phyloP scores from a whole-genome alignment of 53 echinoderm and acorn worm species.

The Stichopus horrens region DNA sequence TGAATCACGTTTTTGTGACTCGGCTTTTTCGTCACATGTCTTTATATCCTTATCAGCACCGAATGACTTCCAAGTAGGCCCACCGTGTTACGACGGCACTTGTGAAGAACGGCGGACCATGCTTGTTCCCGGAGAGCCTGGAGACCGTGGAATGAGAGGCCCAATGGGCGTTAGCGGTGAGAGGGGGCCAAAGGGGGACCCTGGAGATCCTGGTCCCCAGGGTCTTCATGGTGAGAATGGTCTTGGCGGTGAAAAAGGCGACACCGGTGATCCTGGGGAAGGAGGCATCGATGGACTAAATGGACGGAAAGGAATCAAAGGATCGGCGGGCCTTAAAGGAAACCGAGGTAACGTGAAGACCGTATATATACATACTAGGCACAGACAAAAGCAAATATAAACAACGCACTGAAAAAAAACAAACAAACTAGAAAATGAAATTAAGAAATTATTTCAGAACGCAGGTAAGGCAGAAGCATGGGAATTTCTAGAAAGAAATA shows the following conservation, averaged over 20 bases:
- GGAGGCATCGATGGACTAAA: neutral
- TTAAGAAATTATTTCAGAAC: too few relatives aligned
- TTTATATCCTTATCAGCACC: too few relatives aligned
- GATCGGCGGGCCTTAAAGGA: neutral
- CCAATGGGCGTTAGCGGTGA: neutral
- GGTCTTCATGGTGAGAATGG: conserved; percentile 3
- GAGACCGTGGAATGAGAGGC: neutral
- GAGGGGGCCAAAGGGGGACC: conserved; percentile 23
- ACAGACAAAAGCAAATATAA: too few relatives aligned
- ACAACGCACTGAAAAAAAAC: too few relatives aligned
- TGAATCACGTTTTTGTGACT: too few relatives aligned
- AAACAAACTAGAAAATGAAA: too few relatives aligned
- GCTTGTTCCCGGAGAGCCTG: neutral
- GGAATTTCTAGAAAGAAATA: too few relatives aligned
- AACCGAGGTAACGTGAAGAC: neutral
- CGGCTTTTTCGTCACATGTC: too few relatives aligned
- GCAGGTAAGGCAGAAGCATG: too few relatives aligned
- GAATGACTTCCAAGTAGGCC: neutral
- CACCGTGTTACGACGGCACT: neutral
- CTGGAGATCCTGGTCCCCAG: neutral
- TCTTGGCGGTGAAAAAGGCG: neutral
- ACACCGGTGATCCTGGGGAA: neutral
- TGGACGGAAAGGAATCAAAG: neutral
- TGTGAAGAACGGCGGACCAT: neutral
- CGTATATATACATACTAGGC: too few relatives aligned